Conservation (phyloP, 2,797 vertebrate species). For the Semaprochilodus insignis region DNA sequence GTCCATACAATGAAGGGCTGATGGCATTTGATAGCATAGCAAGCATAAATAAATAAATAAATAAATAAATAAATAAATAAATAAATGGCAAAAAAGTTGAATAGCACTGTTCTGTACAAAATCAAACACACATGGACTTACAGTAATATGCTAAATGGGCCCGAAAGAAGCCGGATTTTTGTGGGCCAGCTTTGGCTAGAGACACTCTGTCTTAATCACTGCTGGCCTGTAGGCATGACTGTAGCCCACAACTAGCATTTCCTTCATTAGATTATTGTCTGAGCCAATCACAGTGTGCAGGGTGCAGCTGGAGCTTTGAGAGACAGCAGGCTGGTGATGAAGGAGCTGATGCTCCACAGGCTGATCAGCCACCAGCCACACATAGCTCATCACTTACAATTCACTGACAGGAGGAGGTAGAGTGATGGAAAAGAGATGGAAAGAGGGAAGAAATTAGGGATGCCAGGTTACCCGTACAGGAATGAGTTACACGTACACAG, state of each 20-base stretch:
- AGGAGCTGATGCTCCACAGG: slow-evolving; percentile 9
- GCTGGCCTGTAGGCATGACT: slow-evolving; percentile 21
- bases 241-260: slow-evolving; percentile 18
- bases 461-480: not conserved
- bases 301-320: slow-evolving; percentile 10
- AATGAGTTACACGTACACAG: not conserved
- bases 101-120: not conserved
- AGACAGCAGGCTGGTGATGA: slow-evolving; percentile 30
- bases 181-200: not conserved
- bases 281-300: slow-evolving; percentile 12
- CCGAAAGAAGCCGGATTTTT: slow-evolving; percentile 7
- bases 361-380: slow-evolving; percentile 40
- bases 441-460: not conserved
- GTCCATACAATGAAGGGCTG: too few relatives aligned
- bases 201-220: slow-evolving; percentile 42
- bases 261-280: slow-evolving; percentile 40
- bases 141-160: slow-evolving; percentile 1
- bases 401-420: not conserved
- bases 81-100: too few relatives aligned
- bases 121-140: not conserved
- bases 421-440: slow-evolving; percentile 16
- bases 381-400: slow-evolving; percentile 10
- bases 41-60: too few relatives aligned
- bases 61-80: too few relatives aligned
- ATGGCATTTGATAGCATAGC: too few relatives aligned